phyloP scores from a whole-genome alignment of 2,113 vertebrate genomes.

The Dasyornis broadbenti region DNA sequence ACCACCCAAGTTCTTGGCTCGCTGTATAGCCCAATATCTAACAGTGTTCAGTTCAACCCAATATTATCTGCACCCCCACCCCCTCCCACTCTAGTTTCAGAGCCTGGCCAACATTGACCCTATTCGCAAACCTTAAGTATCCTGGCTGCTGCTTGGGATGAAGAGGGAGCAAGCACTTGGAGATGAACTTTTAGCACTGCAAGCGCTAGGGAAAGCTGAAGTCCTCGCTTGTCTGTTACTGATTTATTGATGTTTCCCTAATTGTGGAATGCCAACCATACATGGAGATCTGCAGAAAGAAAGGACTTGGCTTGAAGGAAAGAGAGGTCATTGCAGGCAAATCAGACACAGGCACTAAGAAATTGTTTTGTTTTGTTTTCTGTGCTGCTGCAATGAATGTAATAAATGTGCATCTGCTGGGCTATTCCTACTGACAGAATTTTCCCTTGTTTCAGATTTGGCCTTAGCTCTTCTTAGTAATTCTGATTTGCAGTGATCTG shows the following conservation, averaged over 20 bases:
- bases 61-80: not conserved
- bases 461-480: conserved; percentile 26
- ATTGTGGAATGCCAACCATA: conserved; percentile 44
- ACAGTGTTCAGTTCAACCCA: not conserved
- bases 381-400: conserved; percentile 30
- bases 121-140: not conserved
- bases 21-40: not conserved
- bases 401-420: conserved; percentile 28
- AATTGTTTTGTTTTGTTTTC: not conserved
- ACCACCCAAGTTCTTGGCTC: conserved; percentile 57
- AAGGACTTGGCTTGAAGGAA: conserved; percentile 35
- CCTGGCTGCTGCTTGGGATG: not conserved
- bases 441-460: conserved; percentile 53
- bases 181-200: conserved; percentile 21
- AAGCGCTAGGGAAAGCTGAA: not conserved
- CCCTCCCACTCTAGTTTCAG: not conserved
- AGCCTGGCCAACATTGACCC: not conserved
- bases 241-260: conserved; percentile 41
- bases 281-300: conserved; percentile 50
- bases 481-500: not conserved
- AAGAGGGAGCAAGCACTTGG: not conserved
- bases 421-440: not conserved
- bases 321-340: conserved; percentile 49
- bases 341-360: conserved; percentile 27
- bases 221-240: not conserved